A percentile compares a stretch with the other conserved stretches of the same genome.
phyloP scores from a whole-genome alignment of 2,888 invertebrate genomes.

The Xestoiulus laeticollis region DNA sequence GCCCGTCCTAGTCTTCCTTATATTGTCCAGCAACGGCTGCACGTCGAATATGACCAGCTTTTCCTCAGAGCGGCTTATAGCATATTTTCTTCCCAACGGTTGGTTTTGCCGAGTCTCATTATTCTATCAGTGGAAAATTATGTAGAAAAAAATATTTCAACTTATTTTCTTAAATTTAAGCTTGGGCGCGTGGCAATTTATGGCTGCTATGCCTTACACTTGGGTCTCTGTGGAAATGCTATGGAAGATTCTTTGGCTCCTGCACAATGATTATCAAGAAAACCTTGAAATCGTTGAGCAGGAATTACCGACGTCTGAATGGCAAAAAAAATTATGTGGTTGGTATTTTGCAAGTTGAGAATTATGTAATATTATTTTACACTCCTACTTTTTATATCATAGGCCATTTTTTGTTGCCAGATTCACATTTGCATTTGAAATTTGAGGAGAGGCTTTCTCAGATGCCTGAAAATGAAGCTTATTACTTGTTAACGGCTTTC shows the following conservation, averaged over 20 bases:
- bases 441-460: slow-evolving; percentile 74
- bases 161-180: slow-evolving; percentile 58
- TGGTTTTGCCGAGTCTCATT: slow-evolving; percentile 52
- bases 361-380: no score
- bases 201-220: slow-evolving; percentile 74
- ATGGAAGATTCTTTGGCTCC: slow-evolving; percentile 65
- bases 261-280: slow-evolving; percentile 61
- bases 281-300: slow-evolving; percentile 59
- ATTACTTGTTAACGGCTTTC: slow-evolving; percentile 80
- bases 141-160: background rate
- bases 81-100: slow-evolving; percentile 75
- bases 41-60: slow-evolving; percentile 78
- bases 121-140: background rate
- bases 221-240: slow-evolving; percentile 63
- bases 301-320: slow-evolving; percentile 58
- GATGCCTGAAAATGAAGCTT: slow-evolving; percentile 77
- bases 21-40: slow-evolving; percentile 70
- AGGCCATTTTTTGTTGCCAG: slow-evolving; percentile 35
- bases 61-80: slow-evolving; percentile 75
- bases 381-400: background rate
- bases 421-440: slow-evolving; percentile 60
- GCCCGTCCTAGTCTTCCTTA: slow-evolving; percentile 56
- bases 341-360: slow-evolving; percentile 48
- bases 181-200: slow-evolving; percentile 82
- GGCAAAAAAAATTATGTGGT: slow-evolving; percentile 61